Base-by-base conservation (phyloP, 1,140 invertebrate genomes). In the Belonocnema kinseyi region DNA sequence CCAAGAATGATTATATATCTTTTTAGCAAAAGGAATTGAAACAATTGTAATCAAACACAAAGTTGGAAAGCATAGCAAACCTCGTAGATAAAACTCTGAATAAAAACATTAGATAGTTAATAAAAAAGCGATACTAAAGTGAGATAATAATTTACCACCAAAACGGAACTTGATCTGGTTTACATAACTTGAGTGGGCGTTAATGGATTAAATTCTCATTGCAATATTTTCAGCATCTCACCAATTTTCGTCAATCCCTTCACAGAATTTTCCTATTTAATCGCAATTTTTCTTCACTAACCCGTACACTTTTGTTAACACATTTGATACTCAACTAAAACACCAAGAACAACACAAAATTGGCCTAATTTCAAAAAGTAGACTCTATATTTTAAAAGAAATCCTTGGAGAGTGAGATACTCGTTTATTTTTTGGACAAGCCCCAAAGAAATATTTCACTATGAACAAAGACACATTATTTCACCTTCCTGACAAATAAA, bases 331-430 rank as follows among this genome's bases (percentile, higher is more conserved):
- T 66, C 33, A 66, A 66, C 61, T 40, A 16, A 40, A 40, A 16
- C 40, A 21, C 14, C 8, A 40, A 6, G 7, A 33, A 66, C 13
- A 66, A 26, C 61, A 16, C 2, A 40, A 40, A 66, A 66, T 66
- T 66, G 61, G 61, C 61, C 7, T n/a, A 66, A 66, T 40, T 46
- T 66, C 61, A 66, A 40, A 66, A 33, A 66, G 40, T 46, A 14
- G 26, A 26, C 7, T 33, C 3, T 66, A 14, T 66, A 46, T 66
- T 66, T 46, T 33, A 66, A 66, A 66, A 40, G 61, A n/a, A 66
- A 66, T 66, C 61, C 61, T 66, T 66, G 61, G 12, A 66, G n/a
- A 66, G 58, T 66, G 58, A 66, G 58, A 40, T 26, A n/a, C 40
- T 40, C 61, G 61, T 40, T 46, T 40, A 66, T 40, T n/a, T 66